Conservation (phyloP, 2,888 invertebrate genomes). For the Hipparchia sbordonii region DNA sequence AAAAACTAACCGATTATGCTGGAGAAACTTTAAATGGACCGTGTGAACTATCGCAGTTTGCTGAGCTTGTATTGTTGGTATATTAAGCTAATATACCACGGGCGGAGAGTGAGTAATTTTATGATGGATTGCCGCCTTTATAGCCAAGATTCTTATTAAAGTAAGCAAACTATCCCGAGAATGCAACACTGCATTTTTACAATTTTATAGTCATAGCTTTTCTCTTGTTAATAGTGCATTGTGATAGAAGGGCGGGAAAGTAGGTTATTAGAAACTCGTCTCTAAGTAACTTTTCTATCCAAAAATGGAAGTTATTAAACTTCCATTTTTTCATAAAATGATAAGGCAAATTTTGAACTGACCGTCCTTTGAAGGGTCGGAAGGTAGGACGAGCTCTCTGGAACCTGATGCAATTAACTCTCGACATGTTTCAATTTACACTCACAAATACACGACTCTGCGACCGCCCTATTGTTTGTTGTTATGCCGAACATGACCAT, state of each 20-base stretch:
- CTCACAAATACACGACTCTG: slow-evolving; percentile 67
- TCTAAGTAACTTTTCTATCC: too few relatives aligned
- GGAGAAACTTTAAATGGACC: slow-evolving; percentile 26
- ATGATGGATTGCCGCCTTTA: slow-evolving; percentile 27
- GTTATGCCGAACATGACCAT: slow-evolving; percentile 25
- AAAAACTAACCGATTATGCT: slow-evolving; percentile 23
- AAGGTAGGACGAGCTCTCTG: slow-evolving; percentile 47
- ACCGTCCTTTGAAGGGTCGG: slow-evolving; percentile 49
- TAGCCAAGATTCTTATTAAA: slow-evolving; percentile 24
- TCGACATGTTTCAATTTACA: slow-evolving; percentile 79
- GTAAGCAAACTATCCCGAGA: slow-evolving; percentile 17
- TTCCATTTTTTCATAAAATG: too few relatives aligned
- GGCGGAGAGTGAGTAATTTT: slow-evolving; percentile 23
- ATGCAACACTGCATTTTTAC: slow-evolving; percentile 7
- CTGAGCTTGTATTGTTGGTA: slow-evolving; percentile 22
- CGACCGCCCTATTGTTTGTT: slow-evolving; percentile 53
- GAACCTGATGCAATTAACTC: slow-evolving; percentile 73
- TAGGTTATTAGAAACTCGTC: too few relatives aligned
- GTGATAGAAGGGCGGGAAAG: too few relatives aligned
- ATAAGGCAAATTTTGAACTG: background rate
- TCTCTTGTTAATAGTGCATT: background rate
- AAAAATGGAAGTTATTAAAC: too few relatives aligned
- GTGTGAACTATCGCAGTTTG: slow-evolving; percentile 27
- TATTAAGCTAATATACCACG: slow-evolving; percentile 16
- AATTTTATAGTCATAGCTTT: slow-evolving; percentile 6